These are phyloP conservation scores for Paedocypris micromegethes DNA, from an alignment of 2,797 vertebrate species.

Conservation along the genomic window DNA sequence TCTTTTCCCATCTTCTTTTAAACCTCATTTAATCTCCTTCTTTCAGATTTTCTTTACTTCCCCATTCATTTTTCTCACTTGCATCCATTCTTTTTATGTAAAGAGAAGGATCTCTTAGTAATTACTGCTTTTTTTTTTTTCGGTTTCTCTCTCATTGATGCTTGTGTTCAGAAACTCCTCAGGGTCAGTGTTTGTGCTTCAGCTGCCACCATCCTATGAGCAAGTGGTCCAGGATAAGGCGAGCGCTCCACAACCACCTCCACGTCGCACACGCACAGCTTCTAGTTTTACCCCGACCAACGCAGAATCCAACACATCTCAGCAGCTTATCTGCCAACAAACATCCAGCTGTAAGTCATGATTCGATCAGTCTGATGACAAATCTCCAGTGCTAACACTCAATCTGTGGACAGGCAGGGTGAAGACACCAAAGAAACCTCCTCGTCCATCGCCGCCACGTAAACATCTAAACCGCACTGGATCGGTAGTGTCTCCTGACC, in stretches of 20 bases:
- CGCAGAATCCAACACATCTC: constrained; percentile 52
- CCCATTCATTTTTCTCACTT: too few species aligned
- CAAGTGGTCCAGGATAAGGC: constrained; percentile 91
- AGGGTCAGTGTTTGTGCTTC: constrained; percentile 55
- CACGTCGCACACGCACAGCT: constrained; percentile 67
- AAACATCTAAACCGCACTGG: not conserved
- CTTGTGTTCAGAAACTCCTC: constrained; percentile 38
- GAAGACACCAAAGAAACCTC: constrained; percentile 22
- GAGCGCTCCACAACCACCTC: constrained; percentile 70
- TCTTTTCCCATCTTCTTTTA: too few species aligned
- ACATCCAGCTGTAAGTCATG: constrained; percentile 9
- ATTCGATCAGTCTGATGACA: too few species aligned
- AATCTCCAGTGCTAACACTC: not conserved
- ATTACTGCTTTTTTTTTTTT: not conserved
- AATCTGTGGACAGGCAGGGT: not conserved
- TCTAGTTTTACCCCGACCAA: constrained; percentile 86
- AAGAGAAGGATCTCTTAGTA: too few species aligned
- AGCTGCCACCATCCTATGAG: constrained; percentile 89
- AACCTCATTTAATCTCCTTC: too few species aligned
- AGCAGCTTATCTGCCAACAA: constrained; percentile 1
- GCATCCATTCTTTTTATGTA: too few species aligned
- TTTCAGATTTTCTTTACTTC: too few species aligned
- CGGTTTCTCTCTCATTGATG: constrained; percentile 6
- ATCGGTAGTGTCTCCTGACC: not conserved
- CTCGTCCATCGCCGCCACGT: constrained; percentile 20